phyloP scores from a whole-genome alignment of 2,113 vertebrate species.

The Gnathonemus longibarbis region DNA sequence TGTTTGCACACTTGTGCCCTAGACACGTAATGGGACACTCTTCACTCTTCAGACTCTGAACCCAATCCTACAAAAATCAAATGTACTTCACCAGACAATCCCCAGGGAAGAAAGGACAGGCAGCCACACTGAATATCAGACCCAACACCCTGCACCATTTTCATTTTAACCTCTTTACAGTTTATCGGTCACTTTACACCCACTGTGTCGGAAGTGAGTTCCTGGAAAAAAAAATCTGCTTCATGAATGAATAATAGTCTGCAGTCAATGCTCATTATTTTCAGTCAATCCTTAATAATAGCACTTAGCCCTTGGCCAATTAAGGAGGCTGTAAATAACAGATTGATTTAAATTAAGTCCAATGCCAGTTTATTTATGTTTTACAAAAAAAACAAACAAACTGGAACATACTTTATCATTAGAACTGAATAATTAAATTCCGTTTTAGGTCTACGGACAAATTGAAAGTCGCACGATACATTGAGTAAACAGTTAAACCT shows the following conservation, averaged over 20 bases:
- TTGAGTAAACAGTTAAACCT: constrained; percentile 6
- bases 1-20: neutral
- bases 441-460: neutral
- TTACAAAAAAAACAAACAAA: neutral
- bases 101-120: neutral
- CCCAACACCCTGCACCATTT: neutral
- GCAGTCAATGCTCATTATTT: neutral
- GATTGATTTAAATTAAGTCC: constrained; percentile 6
- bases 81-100: neutral
- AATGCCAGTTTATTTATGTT: neutral
- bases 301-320: neutral
- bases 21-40: neutral
- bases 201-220: neutral
- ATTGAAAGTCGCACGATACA: neutral
- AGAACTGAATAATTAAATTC: constrained; percentile 1
- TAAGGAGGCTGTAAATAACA: neutral
- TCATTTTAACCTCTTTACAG: neutral
- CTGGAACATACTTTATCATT: neutral
- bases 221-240: neutral
- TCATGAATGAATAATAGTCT: neutral
- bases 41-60: neutral
- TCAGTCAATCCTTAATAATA: neutral
- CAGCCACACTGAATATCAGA: neutral
- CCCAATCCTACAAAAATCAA: neutral
- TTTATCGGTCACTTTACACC: neutral